Evolutionary conservation across 2,113 vertebrate species (phyloP).

Genomic region (Daboia siamensis): DNA sequence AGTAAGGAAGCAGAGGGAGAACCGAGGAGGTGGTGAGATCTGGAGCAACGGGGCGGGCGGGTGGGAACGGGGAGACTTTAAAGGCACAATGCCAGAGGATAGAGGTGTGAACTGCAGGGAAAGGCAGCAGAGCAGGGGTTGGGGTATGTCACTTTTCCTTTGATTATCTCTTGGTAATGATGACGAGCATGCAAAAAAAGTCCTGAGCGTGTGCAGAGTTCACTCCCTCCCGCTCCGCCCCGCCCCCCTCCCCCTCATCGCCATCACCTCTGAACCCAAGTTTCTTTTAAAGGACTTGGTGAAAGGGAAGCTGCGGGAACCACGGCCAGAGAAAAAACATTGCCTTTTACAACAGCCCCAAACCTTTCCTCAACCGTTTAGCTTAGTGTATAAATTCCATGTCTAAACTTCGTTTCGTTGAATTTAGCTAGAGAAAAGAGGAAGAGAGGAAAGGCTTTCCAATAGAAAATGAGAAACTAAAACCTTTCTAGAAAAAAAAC

Average conservation of each 20-base stretch:
- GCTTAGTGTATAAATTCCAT: background rate
- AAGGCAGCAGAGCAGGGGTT: background rate
- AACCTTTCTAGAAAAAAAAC: background rate
- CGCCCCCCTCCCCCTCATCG: background rate
- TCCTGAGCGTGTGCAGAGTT: background rate
- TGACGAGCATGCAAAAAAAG: background rate
- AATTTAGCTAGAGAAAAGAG: background rate
- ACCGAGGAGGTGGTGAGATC: background rate
- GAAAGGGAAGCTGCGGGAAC: background rate
- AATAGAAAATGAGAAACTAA: background rate
- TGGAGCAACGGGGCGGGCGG: background rate
- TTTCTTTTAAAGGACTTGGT: background rate
- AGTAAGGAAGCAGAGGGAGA: conserved; percentile 13
- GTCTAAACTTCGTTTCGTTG: background rate
- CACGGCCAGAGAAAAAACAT: background rate
- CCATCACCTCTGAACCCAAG: background rate
- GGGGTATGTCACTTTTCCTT: background rate
- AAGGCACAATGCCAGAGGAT: background rate
- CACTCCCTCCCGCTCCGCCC: background rate
- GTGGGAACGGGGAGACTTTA: background rate
- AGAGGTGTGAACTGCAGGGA: background rate
- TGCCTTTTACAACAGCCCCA: background rate
- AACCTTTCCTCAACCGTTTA: background rate
- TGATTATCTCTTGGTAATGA: background rate
- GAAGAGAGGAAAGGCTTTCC: background rate